These are phyloP conservation scores for Acanthosepion pharaonis DNA, from an alignment of 2,888 invertebrate genomes.

Conservation along the genomic window DNA sequence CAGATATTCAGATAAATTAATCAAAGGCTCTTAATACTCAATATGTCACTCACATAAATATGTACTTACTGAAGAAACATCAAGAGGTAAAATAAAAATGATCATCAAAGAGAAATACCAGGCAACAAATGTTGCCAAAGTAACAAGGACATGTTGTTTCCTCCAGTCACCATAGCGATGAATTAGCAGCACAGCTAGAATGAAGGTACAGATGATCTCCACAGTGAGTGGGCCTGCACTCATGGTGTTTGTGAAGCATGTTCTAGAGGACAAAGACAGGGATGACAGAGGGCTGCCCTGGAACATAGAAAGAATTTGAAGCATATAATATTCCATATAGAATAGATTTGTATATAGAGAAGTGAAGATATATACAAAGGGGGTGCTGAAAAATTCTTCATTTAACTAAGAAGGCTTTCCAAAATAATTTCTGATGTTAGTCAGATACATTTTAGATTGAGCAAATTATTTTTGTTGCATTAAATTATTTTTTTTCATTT, in stretches of 20 bases:
- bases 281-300: slow-evolving; percentile 40
- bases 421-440: too few species aligned
- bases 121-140: slow-evolving; percentile 92
- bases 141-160: slow-evolving; percentile 93
- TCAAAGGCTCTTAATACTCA: background rate
- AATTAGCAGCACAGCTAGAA: slow-evolving; percentile 84
- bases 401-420: too few species aligned
- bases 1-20: too few species aligned
- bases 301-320: background rate
- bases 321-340: background rate
- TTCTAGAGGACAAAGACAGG: background rate
- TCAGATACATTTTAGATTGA: too few species aligned
- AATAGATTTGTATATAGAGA: background rate
- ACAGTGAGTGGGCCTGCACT: slow-evolving; percentile 79
- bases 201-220: slow-evolving; percentile 87
- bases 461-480: too few species aligned
- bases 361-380: too few species aligned
- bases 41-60: background rate
- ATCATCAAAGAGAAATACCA: slow-evolving; percentile 99
- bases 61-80: slow-evolving; percentile 93
- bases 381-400: too few species aligned
- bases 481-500: too few species aligned
- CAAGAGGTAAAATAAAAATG: slow-evolving; percentile 95
- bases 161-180: slow-evolving; percentile 97
- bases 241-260: slow-evolving; percentile 60